phyloP scores from a whole-genome alignment of 2,113 vertebrate species.

The Odontophorus gujanensis region DNA sequence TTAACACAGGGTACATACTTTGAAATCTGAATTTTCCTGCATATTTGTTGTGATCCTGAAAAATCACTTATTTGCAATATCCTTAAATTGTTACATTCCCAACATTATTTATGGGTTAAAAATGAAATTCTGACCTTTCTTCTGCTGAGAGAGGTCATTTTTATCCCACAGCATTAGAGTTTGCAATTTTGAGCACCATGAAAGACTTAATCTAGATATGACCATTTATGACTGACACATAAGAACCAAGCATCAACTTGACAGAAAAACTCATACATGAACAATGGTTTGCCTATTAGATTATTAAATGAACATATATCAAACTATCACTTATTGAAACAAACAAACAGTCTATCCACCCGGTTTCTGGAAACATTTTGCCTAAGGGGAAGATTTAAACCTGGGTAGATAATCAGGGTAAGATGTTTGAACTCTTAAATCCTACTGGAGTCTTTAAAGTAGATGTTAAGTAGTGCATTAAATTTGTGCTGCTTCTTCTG shows the following conservation, averaged over 20 bases:
- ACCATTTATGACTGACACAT: background rate
- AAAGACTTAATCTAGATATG: background rate
- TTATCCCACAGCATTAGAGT: background rate
- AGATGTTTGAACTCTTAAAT: conserved; percentile 54
- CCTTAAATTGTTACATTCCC: background rate
- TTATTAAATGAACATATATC: conserved; percentile 38
- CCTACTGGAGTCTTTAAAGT: conserved; percentile 48
- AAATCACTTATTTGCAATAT: background rate
- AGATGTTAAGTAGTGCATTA: conserved; percentile 61
- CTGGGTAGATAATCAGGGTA: conserved; percentile 39
- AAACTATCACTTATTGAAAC: background rate
- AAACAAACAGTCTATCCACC: background rate
- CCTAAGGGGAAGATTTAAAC: conserved; percentile 43
- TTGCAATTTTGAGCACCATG: background rate
- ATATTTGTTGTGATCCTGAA: background rate
- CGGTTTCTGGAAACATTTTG: conserved; percentile 24
- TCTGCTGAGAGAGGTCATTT: background rate
- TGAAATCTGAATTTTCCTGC: background rate
- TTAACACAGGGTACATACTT: background rate
- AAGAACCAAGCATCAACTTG: background rate
- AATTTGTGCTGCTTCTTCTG: conserved; percentile 46
- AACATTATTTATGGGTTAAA: background rate
- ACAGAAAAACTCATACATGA: background rate
- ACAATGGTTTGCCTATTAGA: background rate
- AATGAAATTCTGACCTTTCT: background rate